Evolutionary conservation across 2,113 vertebrate species (phyloP).

Genomic region (Smithornis capensis): DNA sequence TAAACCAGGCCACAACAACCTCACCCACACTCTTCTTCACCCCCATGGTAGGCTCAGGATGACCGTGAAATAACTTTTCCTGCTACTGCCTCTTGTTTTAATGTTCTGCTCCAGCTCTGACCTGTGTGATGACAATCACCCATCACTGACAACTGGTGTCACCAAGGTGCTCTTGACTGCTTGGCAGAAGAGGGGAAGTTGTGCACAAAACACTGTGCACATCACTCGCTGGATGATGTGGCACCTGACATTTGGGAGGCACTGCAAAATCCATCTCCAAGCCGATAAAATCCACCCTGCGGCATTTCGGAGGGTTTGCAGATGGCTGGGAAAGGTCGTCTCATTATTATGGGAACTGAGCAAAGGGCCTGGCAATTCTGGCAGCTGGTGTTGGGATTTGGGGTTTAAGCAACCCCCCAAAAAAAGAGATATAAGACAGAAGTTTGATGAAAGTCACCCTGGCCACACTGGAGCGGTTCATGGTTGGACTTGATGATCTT

Average conservation of each 20-base stretch:
- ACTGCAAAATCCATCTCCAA: neutral
- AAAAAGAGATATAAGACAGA: neutral
- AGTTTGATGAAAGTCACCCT: neutral
- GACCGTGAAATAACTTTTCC: neutral
- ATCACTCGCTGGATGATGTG: neutral
- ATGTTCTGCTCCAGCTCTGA: neutral
- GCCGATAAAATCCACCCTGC: neutral
- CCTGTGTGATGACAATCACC: accelerated
- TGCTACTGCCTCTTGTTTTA: neutral
- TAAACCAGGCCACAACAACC: neutral
- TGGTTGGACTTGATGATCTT: neutral
- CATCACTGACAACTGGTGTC: neutral
- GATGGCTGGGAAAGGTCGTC: neutral
- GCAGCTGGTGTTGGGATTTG: neutral
- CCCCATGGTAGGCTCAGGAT: neutral
- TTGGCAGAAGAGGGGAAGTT: neutral
- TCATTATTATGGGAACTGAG: neutral
- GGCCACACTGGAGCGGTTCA: neutral
- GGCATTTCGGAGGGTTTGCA: neutral
- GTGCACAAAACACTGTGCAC: accelerated
- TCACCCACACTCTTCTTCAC: neutral
- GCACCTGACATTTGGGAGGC: conserved; percentile 22
- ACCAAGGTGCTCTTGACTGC: neutral
- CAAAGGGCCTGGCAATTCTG: neutral
- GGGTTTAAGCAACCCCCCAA: neutral